Evolutionary conservation across 2,888 invertebrate genomes (phyloP).

Genomic region (Heliconius aoede): DNA sequence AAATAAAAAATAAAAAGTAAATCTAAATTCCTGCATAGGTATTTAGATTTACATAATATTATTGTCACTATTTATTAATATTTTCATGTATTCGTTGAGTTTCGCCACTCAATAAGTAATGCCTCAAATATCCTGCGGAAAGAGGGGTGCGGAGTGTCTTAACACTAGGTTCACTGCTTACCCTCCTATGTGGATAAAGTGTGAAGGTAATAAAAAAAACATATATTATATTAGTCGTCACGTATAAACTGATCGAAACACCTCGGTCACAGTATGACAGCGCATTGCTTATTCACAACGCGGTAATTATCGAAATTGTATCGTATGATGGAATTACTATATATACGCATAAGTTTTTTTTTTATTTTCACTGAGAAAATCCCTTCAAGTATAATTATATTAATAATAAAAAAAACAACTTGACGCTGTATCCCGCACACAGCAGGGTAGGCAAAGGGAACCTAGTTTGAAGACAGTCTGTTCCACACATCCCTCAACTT

Average conservation of each 20-base stretch:
- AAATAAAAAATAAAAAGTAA: too few relatives aligned
- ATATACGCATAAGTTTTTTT: constrained; percentile 48
- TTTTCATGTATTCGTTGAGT: neutral
- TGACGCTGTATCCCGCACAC: too few relatives aligned
- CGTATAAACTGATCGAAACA: constrained; percentile 33
- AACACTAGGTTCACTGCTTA: neutral
- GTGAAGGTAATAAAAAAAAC: neutral
- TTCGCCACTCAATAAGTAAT: neutral
- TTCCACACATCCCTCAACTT: too few relatives aligned
- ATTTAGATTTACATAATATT: too few relatives aligned
- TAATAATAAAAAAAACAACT: too few relatives aligned
- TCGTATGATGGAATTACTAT: constrained; percentile 57
- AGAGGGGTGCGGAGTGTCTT: neutral
- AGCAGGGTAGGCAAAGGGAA: too few relatives aligned
- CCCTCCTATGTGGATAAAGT: neutral
- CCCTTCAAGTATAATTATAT: constrained; percentile 33
- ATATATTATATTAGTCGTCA: constrained; percentile 13
- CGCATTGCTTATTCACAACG: constrained; percentile 72
- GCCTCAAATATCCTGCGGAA: neutral
- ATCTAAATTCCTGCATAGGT: too few relatives aligned
- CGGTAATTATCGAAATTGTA: constrained; percentile 68
- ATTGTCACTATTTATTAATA: neutral
- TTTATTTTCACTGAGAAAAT: constrained; percentile 51
- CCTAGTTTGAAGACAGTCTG: too few relatives aligned
- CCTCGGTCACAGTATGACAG: constrained; percentile 56